Percentiles rank a stretch among this genome's conserved stretches.
Conservation (phyloP, 2,888 invertebrate genomes). For the Euplexia lucipara region DNA sequence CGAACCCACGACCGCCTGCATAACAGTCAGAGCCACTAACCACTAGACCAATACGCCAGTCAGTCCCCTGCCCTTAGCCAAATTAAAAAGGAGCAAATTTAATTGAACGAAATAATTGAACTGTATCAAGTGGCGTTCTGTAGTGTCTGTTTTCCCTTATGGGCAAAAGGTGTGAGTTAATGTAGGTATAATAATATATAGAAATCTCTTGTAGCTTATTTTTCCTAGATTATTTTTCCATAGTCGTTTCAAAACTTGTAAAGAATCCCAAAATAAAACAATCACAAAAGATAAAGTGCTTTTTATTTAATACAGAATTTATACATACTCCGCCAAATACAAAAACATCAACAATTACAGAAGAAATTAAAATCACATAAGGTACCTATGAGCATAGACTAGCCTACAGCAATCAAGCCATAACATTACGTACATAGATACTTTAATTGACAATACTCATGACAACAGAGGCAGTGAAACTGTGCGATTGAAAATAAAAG, state of each 20-base stretch:
- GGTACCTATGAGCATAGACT: slow-evolving; percentile 70
- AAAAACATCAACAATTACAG: slow-evolving; percentile 87
- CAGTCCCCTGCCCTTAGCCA: too few species aligned
- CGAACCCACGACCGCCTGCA: too few species aligned
- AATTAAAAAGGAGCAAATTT: too few species aligned
- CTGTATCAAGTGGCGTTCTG: too few species aligned
- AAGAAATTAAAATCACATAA: slow-evolving; percentile 76
- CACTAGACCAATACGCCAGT: too few species aligned
- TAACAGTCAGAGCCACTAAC: too few species aligned
- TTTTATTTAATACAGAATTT: slow-evolving; percentile 88
- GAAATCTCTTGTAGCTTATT: neutral
- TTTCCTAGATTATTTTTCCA: too few species aligned
- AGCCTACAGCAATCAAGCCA: slow-evolving; percentile 68
- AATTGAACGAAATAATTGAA: too few species aligned
- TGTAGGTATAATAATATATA: too few species aligned
- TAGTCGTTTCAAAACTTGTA: neutral
- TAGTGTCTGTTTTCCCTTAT: too few species aligned
- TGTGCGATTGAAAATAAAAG: slow-evolving; percentile 61
- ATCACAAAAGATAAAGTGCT: slow-evolving; percentile 85
- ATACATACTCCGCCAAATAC: slow-evolving; percentile 86
- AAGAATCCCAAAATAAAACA: slow-evolving; percentile 64
- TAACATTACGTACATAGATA: slow-evolving; percentile 66
- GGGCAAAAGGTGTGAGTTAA: too few species aligned
- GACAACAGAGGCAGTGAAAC: slow-evolving; percentile 77
- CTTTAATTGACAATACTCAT: slow-evolving; percentile 71